Base-by-base conservation (phyloP, 1,140 invertebrate genomes). In the Pseudobourletiella spinata region DNA sequence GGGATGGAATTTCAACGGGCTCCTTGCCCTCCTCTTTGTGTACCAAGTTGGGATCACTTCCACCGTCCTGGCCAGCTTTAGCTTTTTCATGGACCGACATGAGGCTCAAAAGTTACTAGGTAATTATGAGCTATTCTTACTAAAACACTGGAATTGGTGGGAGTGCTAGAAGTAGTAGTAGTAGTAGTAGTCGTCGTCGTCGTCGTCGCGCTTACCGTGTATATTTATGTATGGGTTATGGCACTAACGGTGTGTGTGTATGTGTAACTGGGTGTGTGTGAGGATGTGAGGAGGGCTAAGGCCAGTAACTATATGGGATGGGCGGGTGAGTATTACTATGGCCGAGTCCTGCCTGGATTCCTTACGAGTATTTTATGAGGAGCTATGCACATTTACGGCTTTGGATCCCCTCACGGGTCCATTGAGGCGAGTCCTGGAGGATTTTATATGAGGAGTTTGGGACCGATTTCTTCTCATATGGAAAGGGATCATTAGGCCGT, bases 21-120 rank as follows among this genome's bases (percentile, higher is more conserved):
- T 51, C 20, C 15, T 51, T 22, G 8, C n/a, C 6, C 4, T 51
- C n/a, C 20, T 51, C 22, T 51, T 51, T 26, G 2, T 51, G 6
- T 8, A 22, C 11, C 48, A 51, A 51, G 22, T 51, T 51, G 25
- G 48, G 48, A 51, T 22, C 25, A 51, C 48, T 51, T 51, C 48
- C 18, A 26, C 14, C 14, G 48, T 51, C 24, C 22, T 26, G 25
- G 48, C 48, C 25, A 51, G 48, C 24, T 51, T 26, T 22, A 51
- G 28, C 25, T n/a, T 51, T 51, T 51, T 51, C 48, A 51, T 51
- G 48, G 48, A 51, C 28, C 48, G 48, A 6, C 48, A 51, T 26
- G 48, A 51, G 24, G 48, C 48, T 51, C 48, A 51, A 51, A 51
- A 51, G 48, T 51, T 51, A 51, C 48, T 51, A 6, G 48, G 48